These are phyloP conservation scores for Drosophila emarginata DNA, from an alignment of 2,888 invertebrate genomes.

Conservation along the genomic window DNA sequence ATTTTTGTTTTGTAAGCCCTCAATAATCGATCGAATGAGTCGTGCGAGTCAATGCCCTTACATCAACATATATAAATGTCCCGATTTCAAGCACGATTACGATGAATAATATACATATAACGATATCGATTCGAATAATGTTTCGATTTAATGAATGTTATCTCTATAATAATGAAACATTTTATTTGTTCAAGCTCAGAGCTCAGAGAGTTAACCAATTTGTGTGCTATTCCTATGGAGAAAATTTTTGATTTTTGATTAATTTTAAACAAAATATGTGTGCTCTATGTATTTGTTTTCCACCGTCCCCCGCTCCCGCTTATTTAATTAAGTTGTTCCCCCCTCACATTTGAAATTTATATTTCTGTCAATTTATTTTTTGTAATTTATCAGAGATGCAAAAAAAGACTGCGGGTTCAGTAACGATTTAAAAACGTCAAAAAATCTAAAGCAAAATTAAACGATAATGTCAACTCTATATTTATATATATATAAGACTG, in stretches of 20 bases:
- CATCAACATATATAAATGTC: not conserved
- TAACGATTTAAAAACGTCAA: no score
- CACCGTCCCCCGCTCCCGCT: no score
- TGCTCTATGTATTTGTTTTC: no score
- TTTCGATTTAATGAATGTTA: not conserved
- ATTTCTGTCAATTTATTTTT: not conserved
- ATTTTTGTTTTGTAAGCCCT: constrained; percentile 18
- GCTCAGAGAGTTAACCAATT: not conserved
- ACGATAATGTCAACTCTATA: not conserved
- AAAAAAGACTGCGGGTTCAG: not conserved
- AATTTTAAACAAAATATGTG: constrained; percentile 1
- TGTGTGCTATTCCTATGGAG: not conserved
- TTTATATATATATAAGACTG: constrained; percentile 1
- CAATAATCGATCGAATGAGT: no score
- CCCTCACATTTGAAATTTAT: not conserved
- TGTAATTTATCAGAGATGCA: not conserved
- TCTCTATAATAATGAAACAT: not conserved
- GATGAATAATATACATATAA: not conserved
- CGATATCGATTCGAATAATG: not conserved
- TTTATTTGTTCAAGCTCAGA: constrained; percentile 1
- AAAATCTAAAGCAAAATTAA: not conserved
- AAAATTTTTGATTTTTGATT: not conserved
- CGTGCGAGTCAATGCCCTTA: no score
- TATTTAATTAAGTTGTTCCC: constrained; percentile 22
- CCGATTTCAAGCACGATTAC: constrained; percentile 1